Percentiles rank a stretch among this genome's conserved stretches.
Conservation (phyloP, 2,797 vertebrate genomes). For the Acipenser transmontanus region DNA sequence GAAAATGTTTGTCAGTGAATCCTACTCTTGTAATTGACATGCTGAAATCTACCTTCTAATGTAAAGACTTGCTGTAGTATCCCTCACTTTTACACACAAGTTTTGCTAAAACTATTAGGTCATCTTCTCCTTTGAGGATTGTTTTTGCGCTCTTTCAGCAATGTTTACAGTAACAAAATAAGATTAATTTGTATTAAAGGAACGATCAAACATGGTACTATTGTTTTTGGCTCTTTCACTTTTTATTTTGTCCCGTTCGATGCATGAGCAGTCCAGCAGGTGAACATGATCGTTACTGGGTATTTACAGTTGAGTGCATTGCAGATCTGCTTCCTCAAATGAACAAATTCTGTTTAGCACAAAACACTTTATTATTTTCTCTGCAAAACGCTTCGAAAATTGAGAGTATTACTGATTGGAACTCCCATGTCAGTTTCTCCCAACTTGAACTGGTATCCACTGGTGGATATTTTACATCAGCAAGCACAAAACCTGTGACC, state of each 20-base stretch:
- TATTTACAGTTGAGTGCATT: background rate
- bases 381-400: background rate
- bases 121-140: slow-evolving; percentile 43
- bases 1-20: slow-evolving; percentile 2
- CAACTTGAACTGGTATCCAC: no score
- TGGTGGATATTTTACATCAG: background rate
- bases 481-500: background rate
- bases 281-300: background rate
- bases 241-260: slow-evolving; percentile 36
- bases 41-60: slow-evolving; percentile 39
- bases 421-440: no score
- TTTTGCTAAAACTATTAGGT: slow-evolving; percentile 40
- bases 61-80: slow-evolving; percentile 36
- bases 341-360: slow-evolving; percentile 34
- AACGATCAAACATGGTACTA: slow-evolving; percentile 39
- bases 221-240: slow-evolving; percentile 33
- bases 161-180: background rate
- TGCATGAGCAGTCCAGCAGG: background rate
- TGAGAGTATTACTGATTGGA: no score
- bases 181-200: slow-evolving; percentile 32
- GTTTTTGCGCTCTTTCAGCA: slow-evolving; percentile 18
- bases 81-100: background rate
- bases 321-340: background rate
- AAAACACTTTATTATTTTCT: background rate
- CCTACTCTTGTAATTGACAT: slow-evolving; percentile 44